phyloP scores from a whole-genome alignment of 2,113 vertebrate genomes.

The Psophia crepitans region DNA sequence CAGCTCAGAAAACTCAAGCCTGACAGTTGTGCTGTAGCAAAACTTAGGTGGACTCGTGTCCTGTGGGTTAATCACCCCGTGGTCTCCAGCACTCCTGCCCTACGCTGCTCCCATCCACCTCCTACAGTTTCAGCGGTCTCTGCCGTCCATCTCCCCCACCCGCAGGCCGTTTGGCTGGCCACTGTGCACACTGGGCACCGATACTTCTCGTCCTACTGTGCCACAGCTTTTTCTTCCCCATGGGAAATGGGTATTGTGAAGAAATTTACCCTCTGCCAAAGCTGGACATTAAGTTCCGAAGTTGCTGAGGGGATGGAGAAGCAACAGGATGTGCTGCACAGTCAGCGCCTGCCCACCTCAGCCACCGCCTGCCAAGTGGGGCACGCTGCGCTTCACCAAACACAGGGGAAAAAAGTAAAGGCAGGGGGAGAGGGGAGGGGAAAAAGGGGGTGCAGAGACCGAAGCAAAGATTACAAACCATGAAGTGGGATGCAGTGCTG shows the following conservation, averaged over 20 bases:
- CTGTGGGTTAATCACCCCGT: background rate
- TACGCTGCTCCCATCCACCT: background rate
- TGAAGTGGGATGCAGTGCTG: slow-evolving; percentile 89
- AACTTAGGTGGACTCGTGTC: fast-evolving
- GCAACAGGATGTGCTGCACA: fast-evolving
- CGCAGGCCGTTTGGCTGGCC: fast-evolving
- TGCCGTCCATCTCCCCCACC: background rate
- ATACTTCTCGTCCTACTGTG: background rate
- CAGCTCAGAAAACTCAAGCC: background rate
- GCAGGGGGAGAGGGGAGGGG: background rate
- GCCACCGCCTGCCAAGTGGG: no score
- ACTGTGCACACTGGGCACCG: no score
- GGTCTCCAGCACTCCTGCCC: background rate
- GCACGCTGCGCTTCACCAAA: no score
- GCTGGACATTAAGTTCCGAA: background rate
- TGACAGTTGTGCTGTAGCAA: background rate
- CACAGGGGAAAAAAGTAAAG: fast-evolving
- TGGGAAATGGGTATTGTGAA: background rate
- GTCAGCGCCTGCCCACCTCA: background rate
- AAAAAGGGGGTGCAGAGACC: no score
- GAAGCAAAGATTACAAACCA: slow-evolving; percentile 72
- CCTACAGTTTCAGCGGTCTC: background rate
- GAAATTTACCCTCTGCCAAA: background rate
- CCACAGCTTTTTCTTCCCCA: background rate
- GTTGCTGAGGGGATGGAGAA: background rate